These are phyloP conservation scores for Psophia crepitans DNA, from an alignment of 2,113 vertebrate genomes.

Conservation along the genomic window DNA sequence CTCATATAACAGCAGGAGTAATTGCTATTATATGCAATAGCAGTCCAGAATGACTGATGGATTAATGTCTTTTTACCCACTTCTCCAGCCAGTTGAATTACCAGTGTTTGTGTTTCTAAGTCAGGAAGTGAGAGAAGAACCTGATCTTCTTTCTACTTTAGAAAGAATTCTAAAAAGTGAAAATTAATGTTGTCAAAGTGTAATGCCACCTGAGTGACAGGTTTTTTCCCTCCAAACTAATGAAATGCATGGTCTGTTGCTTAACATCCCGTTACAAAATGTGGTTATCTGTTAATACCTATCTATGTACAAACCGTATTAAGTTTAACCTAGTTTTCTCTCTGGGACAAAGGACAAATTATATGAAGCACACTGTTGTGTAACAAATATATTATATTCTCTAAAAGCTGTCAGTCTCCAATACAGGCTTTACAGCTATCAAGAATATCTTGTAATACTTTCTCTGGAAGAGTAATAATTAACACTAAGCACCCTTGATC, in stretches of 20 bases:
- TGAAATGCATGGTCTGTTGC: background rate
- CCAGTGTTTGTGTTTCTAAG: background rate
- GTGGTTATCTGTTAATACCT: background rate
- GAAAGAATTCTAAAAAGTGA: background rate
- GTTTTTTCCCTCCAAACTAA: background rate
- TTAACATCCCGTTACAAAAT: background rate
- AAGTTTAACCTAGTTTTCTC: slow-evolving; percentile 44
- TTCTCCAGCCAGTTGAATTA: background rate
- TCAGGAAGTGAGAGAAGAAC: background rate
- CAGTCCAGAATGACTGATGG: background rate
- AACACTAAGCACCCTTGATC: background rate
- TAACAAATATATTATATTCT: slow-evolving; percentile 12
- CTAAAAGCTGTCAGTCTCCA: background rate
- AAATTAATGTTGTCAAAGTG: background rate
- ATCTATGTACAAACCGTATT: background rate
- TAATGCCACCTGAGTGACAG: background rate
- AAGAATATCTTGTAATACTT: background rate
- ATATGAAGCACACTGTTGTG: background rate
- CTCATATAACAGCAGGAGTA: background rate
- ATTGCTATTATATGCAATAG: background rate
- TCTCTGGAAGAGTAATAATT: background rate
- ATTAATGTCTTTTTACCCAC: background rate
- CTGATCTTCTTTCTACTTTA: background rate
- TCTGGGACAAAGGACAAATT: slow-evolving; percentile 30
- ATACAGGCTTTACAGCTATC: background rate